Evolutionary conservation across 2,888 invertebrate genomes (phyloP).

Genomic region (Anthophora plumipes): DNA sequence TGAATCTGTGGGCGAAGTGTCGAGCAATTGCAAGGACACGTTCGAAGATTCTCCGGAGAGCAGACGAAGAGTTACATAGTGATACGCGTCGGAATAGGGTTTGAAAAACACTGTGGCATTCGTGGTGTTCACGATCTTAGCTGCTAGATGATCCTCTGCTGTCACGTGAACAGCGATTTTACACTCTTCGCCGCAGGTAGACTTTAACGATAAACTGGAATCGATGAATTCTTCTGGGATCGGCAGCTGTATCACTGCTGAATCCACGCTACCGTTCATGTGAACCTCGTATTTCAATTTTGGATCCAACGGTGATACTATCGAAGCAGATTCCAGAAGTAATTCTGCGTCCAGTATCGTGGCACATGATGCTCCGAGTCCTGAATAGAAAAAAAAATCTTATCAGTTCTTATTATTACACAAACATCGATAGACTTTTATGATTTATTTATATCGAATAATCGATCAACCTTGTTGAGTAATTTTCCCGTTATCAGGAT

Average conservation of each 20-base stretch:
- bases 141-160: slow-evolving; percentile 69
- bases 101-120: slow-evolving; percentile 71
- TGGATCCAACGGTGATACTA: slow-evolving; percentile 70
- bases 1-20: slow-evolving; percentile 66
- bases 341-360: slow-evolving; percentile 89
- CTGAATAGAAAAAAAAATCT: slow-evolving; percentile 83
- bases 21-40: slow-evolving; percentile 55
- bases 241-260: slow-evolving; percentile 76
- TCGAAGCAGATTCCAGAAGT: slow-evolving; percentile 86
- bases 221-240: slow-evolving; percentile 72
- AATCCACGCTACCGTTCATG: slow-evolving; percentile 69
- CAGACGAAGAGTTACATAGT: slow-evolving; percentile 77
- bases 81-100: slow-evolving; percentile 75
- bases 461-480: slow-evolving; percentile 90
- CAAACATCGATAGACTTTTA: background rate
- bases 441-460: background rate
- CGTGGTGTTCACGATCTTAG: slow-evolving; percentile 70
- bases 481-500: slow-evolving; percentile 90
- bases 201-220: slow-evolving; percentile 69
- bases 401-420: background rate
- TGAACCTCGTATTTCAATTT: slow-evolving; percentile 59
- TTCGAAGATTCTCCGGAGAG: slow-evolving; percentile 71
- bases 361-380: slow-evolving; percentile 88
- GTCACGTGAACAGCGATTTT: slow-evolving; percentile 75
- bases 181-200: slow-evolving; percentile 79